Evolutionary conservation across 2,797 vertebrate species (phyloP).

Genomic region (Linurgus olivaceus): DNA sequence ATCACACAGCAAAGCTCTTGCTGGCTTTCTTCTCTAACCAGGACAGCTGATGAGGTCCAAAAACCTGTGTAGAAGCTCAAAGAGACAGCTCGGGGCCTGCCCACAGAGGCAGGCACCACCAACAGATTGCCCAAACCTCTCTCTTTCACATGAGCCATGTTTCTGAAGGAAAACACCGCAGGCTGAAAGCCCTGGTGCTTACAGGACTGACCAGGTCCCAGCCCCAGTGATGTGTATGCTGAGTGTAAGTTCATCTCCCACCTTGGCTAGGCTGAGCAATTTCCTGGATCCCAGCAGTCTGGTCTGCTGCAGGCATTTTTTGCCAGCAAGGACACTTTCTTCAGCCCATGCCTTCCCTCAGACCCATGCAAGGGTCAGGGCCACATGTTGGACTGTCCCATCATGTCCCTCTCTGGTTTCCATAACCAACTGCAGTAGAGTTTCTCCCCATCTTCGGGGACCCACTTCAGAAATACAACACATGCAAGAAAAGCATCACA

Average conservation of each 20-base stretch:
- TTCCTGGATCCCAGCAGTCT: not conserved
- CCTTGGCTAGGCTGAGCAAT: not conserved
- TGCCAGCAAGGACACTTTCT: not conserved
- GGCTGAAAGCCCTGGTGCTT: not conserved
- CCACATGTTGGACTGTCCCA: not conserved
- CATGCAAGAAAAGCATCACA: not conserved
- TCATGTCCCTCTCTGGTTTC: not conserved
- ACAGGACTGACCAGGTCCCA: not conserved
- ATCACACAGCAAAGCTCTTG: not conserved
- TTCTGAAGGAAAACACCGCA: not conserved
- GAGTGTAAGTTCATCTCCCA: not conserved
- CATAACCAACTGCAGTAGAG: not conserved
- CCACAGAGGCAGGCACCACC: rapidly evolving
- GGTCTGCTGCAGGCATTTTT: not conserved
- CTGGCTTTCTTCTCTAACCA: not conserved
- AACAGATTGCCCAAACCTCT: not conserved
- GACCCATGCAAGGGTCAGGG: rapidly evolving
- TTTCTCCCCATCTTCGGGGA: not conserved
- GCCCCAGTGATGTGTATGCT: not conserved
- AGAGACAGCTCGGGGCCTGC: not conserved
- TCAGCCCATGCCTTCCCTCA: not conserved
- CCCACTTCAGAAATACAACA: not conserved
- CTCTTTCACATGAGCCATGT: not conserved
- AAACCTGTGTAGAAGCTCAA: not conserved
- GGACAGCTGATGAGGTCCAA: not conserved